Evolutionary conservation across 2,797 vertebrate species (phyloP), one percentile per base, ranked within the genome.

Genomic region (Channallabes apus): DNA sequence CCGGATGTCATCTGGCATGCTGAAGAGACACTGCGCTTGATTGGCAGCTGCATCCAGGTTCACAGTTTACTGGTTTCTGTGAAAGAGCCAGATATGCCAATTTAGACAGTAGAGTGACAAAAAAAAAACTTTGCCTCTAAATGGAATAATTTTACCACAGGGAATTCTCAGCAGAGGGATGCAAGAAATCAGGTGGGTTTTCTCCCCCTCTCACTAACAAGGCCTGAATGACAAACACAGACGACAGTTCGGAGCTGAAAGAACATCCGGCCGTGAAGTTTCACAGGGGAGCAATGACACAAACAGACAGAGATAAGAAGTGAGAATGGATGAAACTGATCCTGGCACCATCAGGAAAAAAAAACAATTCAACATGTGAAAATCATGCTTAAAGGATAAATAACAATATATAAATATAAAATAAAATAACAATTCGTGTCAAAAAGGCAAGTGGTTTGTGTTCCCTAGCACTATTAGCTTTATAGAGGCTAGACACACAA

Each of bases 51-150:
- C 96, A 94, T 96, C 95, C 96, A 95, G 94, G 95, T 97, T 97
- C 96, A 97, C 96, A 97, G 93, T 97, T 97, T 97, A 97, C 95
- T 97, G 96, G 94, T 96, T 97, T 96, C 94, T 90, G 94, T 95
- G 94, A 96, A 95, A 96, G 95, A 96, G 95, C 93, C 95, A 95
- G 96, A 97, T 96, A 95, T 97, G 96, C 96, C 96, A 97, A 96
- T 97, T 97, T 97, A 96, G 96, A 97, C 95, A 95, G 94, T 93
- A 93, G 95, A 96, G 95, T 96, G 96, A 97, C 96, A 97, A 96
- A 97, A 77, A 77, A 96, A 97, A 97, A 95, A 86, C 85, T 97
- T 97, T 96, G 95, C 95, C 96, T 97, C 95, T 96, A 97, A 97
- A 97, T 95, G 95, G 94, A 96, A 96, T 96, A 96, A 97, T 97